Evolutionary conservation across 2,888 invertebrate genomes (phyloP), one percentile per base, ranked within the genome.

Genomic region (Drosophila maculinotata): DNA sequence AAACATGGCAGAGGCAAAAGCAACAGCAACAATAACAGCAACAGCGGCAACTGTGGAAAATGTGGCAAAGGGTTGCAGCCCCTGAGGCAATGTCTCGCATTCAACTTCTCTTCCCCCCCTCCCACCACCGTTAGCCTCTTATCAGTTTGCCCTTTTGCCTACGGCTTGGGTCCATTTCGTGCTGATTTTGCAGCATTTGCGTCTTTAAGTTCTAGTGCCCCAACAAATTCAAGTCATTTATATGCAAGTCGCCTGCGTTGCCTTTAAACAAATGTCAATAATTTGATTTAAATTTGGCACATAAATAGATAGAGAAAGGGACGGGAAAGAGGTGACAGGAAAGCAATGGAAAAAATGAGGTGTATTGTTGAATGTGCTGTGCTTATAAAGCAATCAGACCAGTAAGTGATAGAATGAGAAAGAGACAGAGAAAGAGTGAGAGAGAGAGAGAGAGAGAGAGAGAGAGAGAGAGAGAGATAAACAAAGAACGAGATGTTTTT

Each of bases 201-300:
- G 52, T 45, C 74, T 83, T 87, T 59, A 83, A 81, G 68, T 42
- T 26, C 42, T 47, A 45, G 41, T 30, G 12, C 17, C 26, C 48
- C 54, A 30, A 41, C 25, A 67, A 76, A 82, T 72, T 85, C 69
- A 72, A 83, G 68, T 75, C 74, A 83, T 83, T 87, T 79, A 69
- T 83, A 83, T 83, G 83, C 88, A 54, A 76, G 75, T 70, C 88
- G 75, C 42, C 60, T 63, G 66, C 58, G 64, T 58, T 68, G 74
- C 64, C 83, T 80, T 87, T 79, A 87, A 82, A 76, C 76, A 87
- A 83, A 83, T 85, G 83, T 83, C 83, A 83, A 82, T 87, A 87
- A 83, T 83, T 87, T 83, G 83, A 83, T 83, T 83, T 87, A 87
- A 83, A 87, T 83, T 87, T 74, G 67, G 76, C 76, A 75, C 62